Base-by-base conservation (phyloP, 2,888 invertebrate genomes). In the Drosophila algonquin region DNA sequence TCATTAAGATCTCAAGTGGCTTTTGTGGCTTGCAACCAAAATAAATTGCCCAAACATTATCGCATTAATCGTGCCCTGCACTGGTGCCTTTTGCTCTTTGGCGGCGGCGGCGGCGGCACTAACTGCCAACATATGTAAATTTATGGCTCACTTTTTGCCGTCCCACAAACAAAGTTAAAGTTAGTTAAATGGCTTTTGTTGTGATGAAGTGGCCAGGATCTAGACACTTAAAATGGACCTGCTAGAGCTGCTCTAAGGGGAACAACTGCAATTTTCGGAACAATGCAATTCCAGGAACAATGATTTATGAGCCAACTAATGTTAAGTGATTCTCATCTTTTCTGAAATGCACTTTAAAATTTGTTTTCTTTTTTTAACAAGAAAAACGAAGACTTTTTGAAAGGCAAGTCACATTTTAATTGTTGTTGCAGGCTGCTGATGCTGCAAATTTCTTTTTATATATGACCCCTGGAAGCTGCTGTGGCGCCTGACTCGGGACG, bases 91-190 rank as follows among this genome's bases (percentile, higher is more conserved):
- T n/a, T n/a, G n/a, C 14, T 6, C 6, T 14, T 24, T 35, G 27
- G 24, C 21, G 21, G 21, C 35, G n/a, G n/a, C n/a, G 18, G 18
- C 18, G 40, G 16, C 52, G 46, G 40, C 4, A 52, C 57, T 52
- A 58, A 58, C 30, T 52, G 46, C 67, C 52, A 47, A 18, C 67
- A 52, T 52, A 68, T 67, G 67, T 58, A 52, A 67, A 68, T 68
- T 67, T 58, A 65, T 58, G 40, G 40, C 44, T 21, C 10, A 14
- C 14, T 27, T 40, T 21, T 12, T 50, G 12, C 18, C 18, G 12
- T 50, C 8, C n/a, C 10, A n/a, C 32, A 8, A 62, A 62, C n/a
- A 45, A 51, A 35, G 48, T 64, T 56, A 65, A 51, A 35, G 48
- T 64, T 56, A 56, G 65, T 45, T 45, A 45, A 35, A 40, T 48